Evolutionary conservation across 2,797 vertebrate genomes (phyloP), one percentile per base, ranked within the genome.

Genomic region (Pseudochromis fuscus): DNA sequence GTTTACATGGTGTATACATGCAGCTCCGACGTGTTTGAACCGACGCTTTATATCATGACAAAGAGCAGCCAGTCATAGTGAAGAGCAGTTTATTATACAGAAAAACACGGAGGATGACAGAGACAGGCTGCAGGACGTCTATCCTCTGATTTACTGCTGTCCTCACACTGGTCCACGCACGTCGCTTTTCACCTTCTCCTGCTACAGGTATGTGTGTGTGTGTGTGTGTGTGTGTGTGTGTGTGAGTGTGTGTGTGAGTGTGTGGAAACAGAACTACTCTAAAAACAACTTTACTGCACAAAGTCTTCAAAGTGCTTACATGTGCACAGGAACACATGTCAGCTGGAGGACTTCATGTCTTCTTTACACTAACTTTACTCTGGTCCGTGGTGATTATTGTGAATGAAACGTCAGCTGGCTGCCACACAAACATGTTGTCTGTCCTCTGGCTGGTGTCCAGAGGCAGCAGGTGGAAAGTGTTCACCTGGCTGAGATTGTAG

Each of bases 101-200:
- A 62, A 16, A 57, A 4, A 8, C 23, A 19, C 3, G n/a, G 16
- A 35, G 30, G 11, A 80, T 75, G 68, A 65, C 6, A 11, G 28
- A 24, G 45, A 38, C 0, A 21, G 19, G n/a, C 33, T 10, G 4
- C 1, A 7, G 65, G 72, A 62, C 64, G 2, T 30, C 3, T 8
- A 48, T 24, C 27, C 4, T 33, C 56, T 58, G 13, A 42, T 13
- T 25, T 30, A 5, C 2, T 12, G 0, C 4, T 12, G 5, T 16
- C 12, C 27, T 25, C 5, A 51, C 45, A 4, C 19, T 4, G 69
- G 44, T 42, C 56, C 37, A 50, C 15, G 71, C 30, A 19, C 37
- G 46, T 58, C 67, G 55, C 33, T 48, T 66, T 59, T 81, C 71
- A 85, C 57, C 69, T 51, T 75, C 67, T 70, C 38, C 48, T 65